Base-by-base conservation (phyloP, 2,888 invertebrate genomes). In the Leptinotarsa juncta region DNA sequence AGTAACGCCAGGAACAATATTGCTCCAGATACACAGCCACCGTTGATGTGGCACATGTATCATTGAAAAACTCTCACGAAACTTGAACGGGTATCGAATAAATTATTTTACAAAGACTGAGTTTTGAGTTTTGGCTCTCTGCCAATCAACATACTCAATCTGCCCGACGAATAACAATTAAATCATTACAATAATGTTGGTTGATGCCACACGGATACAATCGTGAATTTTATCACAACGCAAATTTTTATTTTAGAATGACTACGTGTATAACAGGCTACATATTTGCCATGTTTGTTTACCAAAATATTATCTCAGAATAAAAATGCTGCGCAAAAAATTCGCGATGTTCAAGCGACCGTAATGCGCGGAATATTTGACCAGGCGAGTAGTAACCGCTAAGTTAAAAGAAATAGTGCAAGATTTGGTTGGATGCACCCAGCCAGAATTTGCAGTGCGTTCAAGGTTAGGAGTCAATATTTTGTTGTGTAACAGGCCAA, bases 401-500 rank as follows among this genome's bases (percentile, higher is more conserved):
- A 32, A 32, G 15, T 23, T 26, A n/a, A 1, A 26, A 18, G 26
- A 5, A 26, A 23, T n/a, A 15, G 51, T 26, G n/a, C 32, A 42
- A 5, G n/a, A 16, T 32, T 32, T 55, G 55, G 5, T 55, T 26
- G 68, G 55, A 20, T n/a, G 4, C 42, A 7, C 68, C 23, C 20
- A 10, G 48, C 65, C 26, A 62, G 48, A 77, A 70, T 74, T 72
- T 55, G 74, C 72, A 57, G 42, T 65, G 68, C 72, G 75, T 81
- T 82, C 82, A 83, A 82, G 82, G 83, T 79, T 74, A 81, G 75
- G 76, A 80, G 80, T 81, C 81, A 81, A 79, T 79, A 80, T 76
- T 78, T 80, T 75, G 81, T 82, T 83, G 79, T 77, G 81, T 81
- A 83, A 83, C 80, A 80, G 81, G 82, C 81, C 82, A 83, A 83